Conservation (phyloP, 2,888 invertebrate species). For the Melangyna quadrimaculata region DNA sequence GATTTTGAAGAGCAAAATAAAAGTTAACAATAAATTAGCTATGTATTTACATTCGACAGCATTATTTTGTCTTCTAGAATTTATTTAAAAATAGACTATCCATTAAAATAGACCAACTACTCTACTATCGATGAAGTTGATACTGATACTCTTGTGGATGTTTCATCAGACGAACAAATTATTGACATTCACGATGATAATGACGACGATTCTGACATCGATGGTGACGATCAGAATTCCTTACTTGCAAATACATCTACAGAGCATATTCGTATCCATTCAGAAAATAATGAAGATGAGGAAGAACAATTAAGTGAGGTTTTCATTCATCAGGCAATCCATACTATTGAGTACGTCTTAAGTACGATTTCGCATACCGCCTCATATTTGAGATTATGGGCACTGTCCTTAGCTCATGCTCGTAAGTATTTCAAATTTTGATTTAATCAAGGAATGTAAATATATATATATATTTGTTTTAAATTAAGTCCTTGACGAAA, state of each 20-base stretch:
- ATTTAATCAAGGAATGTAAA: too few species aligned
- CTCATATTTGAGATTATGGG: slow-evolving; percentile 97
- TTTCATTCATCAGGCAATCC: slow-evolving; percentile 95
- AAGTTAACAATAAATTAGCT: too few species aligned
- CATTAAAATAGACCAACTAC: background rate
- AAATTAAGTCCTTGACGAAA: too few species aligned
- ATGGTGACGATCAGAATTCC: slow-evolving; percentile 77
- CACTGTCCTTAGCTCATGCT: slow-evolving; percentile 95
- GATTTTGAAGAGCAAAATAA: too few species aligned
- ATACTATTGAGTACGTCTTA: slow-evolving; percentile 97
- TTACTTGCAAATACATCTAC: slow-evolving; percentile 73
- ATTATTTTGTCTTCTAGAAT: background rate
- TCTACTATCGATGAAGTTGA: slow-evolving; percentile 81
- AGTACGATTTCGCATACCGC: slow-evolving; percentile 98
- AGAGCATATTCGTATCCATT: slow-evolving; percentile 60
- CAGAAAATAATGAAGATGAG: slow-evolving; percentile 78
- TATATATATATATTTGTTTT: too few species aligned
- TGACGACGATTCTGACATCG: too few species aligned
- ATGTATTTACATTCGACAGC: too few species aligned
- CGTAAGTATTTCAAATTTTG: slow-evolving; percentile 83
- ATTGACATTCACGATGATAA: slow-evolving; percentile 85
- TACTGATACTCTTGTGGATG: slow-evolving; percentile 83
- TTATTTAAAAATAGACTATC: background rate
- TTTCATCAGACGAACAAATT: background rate
- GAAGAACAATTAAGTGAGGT: slow-evolving; percentile 91